These are phyloP conservation scores for Ormyrus thymus DNA, from an alignment of 2,888 invertebrate species.

Conservation along the genomic window DNA sequence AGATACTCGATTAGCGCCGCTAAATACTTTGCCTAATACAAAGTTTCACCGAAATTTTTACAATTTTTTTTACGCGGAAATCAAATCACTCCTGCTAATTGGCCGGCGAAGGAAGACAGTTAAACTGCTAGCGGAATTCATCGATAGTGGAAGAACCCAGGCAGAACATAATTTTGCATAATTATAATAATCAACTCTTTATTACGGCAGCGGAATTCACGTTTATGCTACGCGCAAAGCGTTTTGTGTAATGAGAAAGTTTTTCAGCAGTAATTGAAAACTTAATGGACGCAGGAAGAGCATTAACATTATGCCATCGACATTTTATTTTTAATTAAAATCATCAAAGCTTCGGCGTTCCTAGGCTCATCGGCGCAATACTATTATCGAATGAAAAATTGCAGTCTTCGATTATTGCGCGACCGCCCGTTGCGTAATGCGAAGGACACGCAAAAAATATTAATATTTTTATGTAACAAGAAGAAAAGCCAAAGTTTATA, in stretches of 20 bases:
- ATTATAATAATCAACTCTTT: slow-evolving; percentile 15
- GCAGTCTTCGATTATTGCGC: neutral
- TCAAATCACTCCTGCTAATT: no score
- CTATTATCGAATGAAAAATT: neutral
- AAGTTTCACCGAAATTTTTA: no score
- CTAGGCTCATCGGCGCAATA: neutral
- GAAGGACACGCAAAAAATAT: neutral
- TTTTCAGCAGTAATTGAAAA: slow-evolving; percentile 5
- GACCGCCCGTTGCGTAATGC: neutral
- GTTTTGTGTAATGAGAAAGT: slow-evolving; percentile 29
- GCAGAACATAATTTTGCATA: neutral
- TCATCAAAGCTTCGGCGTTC: no score
- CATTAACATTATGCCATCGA: neutral
- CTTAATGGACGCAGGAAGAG: neutral
- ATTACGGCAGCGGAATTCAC: slow-evolving; percentile 2
- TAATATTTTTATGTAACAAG: slow-evolving; percentile 18
- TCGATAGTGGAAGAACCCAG: no score
- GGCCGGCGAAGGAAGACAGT: no score
- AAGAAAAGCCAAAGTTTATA: neutral
- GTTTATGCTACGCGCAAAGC: neutral
- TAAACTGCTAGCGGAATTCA: no score
- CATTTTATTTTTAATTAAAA: no score
- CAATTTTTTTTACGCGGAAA: no score
- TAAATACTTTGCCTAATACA: no score
- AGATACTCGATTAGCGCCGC: no score